These are phyloP conservation scores for Eucidaris tribuloides DNA, from an alignment of 35 echinoderm and acorn worm genomes.

Conservation along the genomic window DNA sequence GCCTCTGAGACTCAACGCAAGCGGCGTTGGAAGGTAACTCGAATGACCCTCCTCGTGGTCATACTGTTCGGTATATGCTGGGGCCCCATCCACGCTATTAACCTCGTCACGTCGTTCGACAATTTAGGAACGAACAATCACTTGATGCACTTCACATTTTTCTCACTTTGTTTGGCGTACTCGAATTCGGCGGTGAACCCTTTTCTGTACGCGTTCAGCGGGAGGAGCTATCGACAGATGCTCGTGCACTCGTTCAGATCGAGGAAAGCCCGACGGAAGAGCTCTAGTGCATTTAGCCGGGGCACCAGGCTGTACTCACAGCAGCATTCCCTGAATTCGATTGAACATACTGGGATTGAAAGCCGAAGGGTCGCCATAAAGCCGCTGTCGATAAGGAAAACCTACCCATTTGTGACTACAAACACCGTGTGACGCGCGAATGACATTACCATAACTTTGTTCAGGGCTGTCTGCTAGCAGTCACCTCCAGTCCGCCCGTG, in stretches of 20 bases:
- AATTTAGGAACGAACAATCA: background rate
- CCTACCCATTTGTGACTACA: no score
- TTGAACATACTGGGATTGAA: background rate
- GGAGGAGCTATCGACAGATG: constrained; percentile 73
- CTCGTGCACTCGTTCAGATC: constrained; percentile 27
- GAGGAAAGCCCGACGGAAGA: background rate
- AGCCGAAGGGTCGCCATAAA: background rate
- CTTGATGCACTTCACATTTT: constrained; percentile 44
- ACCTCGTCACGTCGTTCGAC: constrained; percentile 55
- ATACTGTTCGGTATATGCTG: constrained; percentile 90
- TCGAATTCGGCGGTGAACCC: constrained; percentile 94
- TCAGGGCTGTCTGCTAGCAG: no score
- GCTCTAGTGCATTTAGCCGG: background rate
- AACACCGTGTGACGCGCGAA: no score
- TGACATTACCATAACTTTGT: no score
- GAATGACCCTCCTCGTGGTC: constrained; percentile 92
- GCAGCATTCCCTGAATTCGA: background rate
- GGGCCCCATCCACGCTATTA: constrained; percentile 88
- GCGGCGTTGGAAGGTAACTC: constrained; percentile 79
- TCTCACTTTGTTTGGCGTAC: constrained; percentile 90
- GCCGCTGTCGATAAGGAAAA: background rate
- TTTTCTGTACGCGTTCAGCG: constrained; percentile 95
- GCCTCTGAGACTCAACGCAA: constrained; percentile 55
- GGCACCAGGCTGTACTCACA: constrained; percentile 8
- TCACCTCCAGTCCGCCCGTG: no score